Conservation (phyloP, 1,140 invertebrate genomes). For the Drosophila prosaltans region DNA sequence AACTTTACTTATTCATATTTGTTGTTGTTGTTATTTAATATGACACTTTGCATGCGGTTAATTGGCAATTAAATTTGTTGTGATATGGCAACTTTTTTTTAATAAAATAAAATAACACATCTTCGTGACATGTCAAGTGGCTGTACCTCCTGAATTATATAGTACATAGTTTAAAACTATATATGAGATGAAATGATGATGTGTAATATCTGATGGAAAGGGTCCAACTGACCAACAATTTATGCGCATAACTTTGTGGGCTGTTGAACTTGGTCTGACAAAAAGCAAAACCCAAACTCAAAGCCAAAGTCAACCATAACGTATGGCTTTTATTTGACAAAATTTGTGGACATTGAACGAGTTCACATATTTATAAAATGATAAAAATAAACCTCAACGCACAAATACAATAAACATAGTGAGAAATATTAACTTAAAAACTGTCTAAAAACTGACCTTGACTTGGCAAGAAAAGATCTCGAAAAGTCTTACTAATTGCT, state of each 20-base stretch:
- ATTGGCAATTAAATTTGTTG: slow-evolving; percentile 47
- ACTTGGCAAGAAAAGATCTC: slow-evolving; percentile 60
- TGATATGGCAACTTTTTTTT: slow-evolving; percentile 25
- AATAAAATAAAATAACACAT: slow-evolving; percentile 15
- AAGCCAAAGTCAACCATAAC: slow-evolving; percentile 41
- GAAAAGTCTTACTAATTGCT: slow-evolving; percentile 55
- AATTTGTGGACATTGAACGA: slow-evolving; percentile 39
- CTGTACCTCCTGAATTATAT: background rate
- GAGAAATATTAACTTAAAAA: slow-evolving; percentile 19
- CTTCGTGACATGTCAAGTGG: slow-evolving; percentile 5
- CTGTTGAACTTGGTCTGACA: slow-evolving; percentile 57
- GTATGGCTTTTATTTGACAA: slow-evolving; percentile 35
- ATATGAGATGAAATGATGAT: background rate
- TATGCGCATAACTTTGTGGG: slow-evolving; percentile 71
- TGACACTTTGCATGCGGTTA: slow-evolving; percentile 64
- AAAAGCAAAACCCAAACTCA: slow-evolving; percentile 13
- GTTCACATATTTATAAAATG: background rate
- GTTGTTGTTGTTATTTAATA: slow-evolving; percentile 33
- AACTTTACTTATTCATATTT: background rate
- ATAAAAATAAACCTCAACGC: background rate
- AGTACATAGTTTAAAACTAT: background rate
- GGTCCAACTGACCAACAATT: slow-evolving; percentile 45
- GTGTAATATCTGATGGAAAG: slow-evolving; percentile 33
- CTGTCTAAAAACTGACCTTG: slow-evolving; percentile 52
- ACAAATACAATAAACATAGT: background rate